Evolutionary conservation across 1,140 invertebrate species (phyloP).

Genomic region (Leptoteleia sp.): DNA sequence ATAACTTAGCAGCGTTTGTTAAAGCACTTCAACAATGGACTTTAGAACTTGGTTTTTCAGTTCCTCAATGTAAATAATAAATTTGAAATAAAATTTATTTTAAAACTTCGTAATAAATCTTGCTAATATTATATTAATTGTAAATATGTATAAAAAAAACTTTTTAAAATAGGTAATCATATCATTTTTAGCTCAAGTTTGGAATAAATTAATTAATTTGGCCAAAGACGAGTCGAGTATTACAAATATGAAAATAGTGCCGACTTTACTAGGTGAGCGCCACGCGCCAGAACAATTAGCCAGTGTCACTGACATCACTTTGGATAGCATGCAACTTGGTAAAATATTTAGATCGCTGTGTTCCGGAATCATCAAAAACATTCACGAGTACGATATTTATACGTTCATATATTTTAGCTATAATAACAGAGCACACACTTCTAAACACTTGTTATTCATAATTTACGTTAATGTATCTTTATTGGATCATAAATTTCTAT

Average conservation of each 20-base stretch:
- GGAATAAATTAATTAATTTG: slow-evolving; percentile 87
- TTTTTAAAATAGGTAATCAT: background rate
- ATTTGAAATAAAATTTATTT: background rate
- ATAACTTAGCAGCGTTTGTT: slow-evolving; percentile 91
- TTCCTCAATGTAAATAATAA: slow-evolving; percentile 84
- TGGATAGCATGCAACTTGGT: slow-evolving; percentile 87
- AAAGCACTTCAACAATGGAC: slow-evolving; percentile 91
- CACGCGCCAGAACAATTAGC: slow-evolving; percentile 86
- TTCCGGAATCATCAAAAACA: slow-evolving; percentile 89
- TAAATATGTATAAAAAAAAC: too few relatives aligned
- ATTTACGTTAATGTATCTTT: background rate
- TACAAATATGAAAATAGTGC: slow-evolving; percentile 84
- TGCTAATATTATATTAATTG: too few relatives aligned
- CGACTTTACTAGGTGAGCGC: slow-evolving; percentile 90
- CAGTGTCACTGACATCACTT: slow-evolving; percentile 86
- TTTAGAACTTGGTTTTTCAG: slow-evolving; percentile 87
- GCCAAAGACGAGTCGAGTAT: slow-evolving; percentile 82
- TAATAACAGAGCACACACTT: too few relatives aligned
- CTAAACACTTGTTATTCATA: too few relatives aligned
- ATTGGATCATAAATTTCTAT: too few relatives aligned
- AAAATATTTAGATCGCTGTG: slow-evolving; percentile 88
- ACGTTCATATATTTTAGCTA: too few relatives aligned
- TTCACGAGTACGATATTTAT: slow-evolving; percentile 84
- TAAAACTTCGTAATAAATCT: too few relatives aligned
- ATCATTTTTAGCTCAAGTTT: slow-evolving; percentile 85